Evolutionary conservation across 2,797 vertebrate species (phyloP).

Genomic region (Pogoniulus pusillus): DNA sequence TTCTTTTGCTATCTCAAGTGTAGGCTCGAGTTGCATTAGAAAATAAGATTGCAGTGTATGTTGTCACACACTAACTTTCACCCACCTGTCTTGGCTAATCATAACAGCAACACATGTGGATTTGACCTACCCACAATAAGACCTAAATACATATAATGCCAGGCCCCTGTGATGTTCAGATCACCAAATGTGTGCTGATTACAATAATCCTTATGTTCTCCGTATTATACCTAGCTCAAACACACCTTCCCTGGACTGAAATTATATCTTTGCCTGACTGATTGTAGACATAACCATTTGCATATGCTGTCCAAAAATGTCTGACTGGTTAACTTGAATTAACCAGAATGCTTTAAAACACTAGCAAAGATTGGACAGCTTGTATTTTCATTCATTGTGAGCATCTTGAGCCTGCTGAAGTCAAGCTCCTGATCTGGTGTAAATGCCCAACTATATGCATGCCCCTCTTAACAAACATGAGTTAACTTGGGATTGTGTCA

Average conservation of each 20-base stretch:
- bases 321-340: background rate
- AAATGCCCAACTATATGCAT: background rate
- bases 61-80: background rate
- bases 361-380: background rate
- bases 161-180: background rate
- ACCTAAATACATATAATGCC: background rate
- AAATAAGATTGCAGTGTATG: background rate
- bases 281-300: background rate
- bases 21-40: background rate
- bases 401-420: background rate
- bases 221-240: background rate
- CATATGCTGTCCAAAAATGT: background rate
- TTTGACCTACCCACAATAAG: background rate
- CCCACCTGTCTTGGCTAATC: background rate
- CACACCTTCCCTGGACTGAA: background rate
- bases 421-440: background rate
- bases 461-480: background rate
- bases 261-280: background rate
- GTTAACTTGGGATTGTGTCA: background rate
- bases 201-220: background rate
- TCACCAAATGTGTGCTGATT: background rate
- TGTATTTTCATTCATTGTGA: background rate
- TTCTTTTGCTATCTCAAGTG: background rate
- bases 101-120: background rate
- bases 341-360: background rate